Conservation (phyloP, 2,113 vertebrate species). For the Columbina picui region DNA sequence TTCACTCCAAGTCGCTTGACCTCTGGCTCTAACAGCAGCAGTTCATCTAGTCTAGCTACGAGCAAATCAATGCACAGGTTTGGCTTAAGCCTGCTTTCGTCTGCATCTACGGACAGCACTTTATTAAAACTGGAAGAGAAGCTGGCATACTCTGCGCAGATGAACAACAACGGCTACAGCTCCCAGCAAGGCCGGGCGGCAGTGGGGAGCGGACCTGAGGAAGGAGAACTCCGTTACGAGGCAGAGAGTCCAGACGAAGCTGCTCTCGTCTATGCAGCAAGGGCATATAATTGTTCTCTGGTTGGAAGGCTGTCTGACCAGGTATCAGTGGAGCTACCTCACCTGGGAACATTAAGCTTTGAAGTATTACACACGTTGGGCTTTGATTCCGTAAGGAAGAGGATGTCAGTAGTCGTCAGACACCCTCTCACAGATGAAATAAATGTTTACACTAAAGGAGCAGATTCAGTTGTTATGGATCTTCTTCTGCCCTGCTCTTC, state of each 20-base stretch:
- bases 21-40: constrained; percentile 88
- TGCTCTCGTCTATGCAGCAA: constrained; percentile 92
- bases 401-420: constrained; percentile 96
- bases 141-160: background rate
- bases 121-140: constrained; percentile 87
- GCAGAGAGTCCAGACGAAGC: constrained; percentile 96
- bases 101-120: constrained; percentile 80
- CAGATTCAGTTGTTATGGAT: constrained; percentile 94
- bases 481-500: constrained; percentile 85
- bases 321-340: constrained; percentile 91
- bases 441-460: constrained; percentile 96
- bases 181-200: constrained; percentile 57
- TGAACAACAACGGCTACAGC: constrained; percentile 69
- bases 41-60: constrained; percentile 83
- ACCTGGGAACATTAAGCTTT: constrained; percentile 90
- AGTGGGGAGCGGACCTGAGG: constrained; percentile 28
- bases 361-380: constrained; percentile 94
- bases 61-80: constrained; percentile 80
- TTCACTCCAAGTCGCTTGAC: constrained; percentile 93
- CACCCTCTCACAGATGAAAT: constrained; percentile 94
- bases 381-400: constrained; percentile 92
- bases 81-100: constrained; percentile 79
- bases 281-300: constrained; percentile 90
- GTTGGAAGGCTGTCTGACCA: constrained; percentile 91
- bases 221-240: constrained; percentile 89